phyloP scores from a whole-genome alignment of 2,113 vertebrate species.

The Sus scrofa region T2T-Sscrofa CM000821.6:46139001-46139500 shows the following conservation, averaged over 20 bases:
- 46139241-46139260: conserved; percentile 88
- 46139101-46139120: not conserved
- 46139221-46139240: conserved; percentile 89
- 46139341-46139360: not conserved
- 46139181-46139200: conserved; percentile 91
- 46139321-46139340: not conserved
- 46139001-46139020: not conserved
- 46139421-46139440: not conserved
- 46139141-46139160: conserved; percentile 87
- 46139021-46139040: not conserved
- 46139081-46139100: not conserved
- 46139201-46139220: conserved; percentile 89
- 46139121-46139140: conserved; percentile 88
- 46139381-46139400: not conserved
- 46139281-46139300: not conserved
- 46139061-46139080: not conserved
- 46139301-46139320: not conserved
- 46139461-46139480: not conserved
- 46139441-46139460: not conserved
- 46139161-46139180: conserved; percentile 86
- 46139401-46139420: not conserved
- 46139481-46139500: not conserved
- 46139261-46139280: conserved; percentile 87
- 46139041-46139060: not conserved
- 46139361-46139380: not conserved